Evolutionary conservation across 2,113 vertebrate species (phyloP), one percentile per base, ranked within the genome.

Genomic region (Toxotes jaculatrix): DNA sequence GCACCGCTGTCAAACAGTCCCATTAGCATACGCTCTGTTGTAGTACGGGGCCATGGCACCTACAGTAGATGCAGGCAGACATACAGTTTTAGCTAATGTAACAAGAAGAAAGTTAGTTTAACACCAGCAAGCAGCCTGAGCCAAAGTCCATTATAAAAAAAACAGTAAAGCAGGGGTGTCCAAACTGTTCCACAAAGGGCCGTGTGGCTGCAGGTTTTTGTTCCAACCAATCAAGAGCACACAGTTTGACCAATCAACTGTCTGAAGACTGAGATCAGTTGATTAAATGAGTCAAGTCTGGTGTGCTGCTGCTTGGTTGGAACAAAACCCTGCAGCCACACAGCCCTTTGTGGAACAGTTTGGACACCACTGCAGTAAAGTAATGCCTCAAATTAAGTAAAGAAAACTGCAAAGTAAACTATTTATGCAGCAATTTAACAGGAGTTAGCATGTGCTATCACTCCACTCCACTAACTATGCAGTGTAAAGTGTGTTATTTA

Each of bases 1-100:
- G 98, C 93, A 12, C 94, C 84, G 77, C 93, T 91, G 5, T 97
- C 96, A 88, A 99, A 99, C 91, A 97, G 93, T 75, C 95, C 95
- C 56, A 90, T 90, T 71, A 99, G 86, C 32, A 97, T 80, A 12
- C 73, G 90, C 80, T 98, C 96, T 0, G 98, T 97, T 68, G 79
- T 0, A 0, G 94, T 96, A 8, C 94, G 95, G 63, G 97, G 97
- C 97, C 97, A 96, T 0, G 91, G 65, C 49, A 90, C 40, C 98
- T 99, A 65, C 7, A 47, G 66, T 5, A 49, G 27, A 88, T 66
- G 53, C n/a, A 80, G 36, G 62, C 11, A 85, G 59, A 14, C 2
- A 59, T 57, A 53, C 2, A 4, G 19, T 21, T 19, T 59, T 23
- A 55, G 10, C 3, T 17, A 51, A 38, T 51, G 8, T 43, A 61